Conservation (phyloP, 2,797 vertebrate species). For the Crypturellus tataupa region DNA sequence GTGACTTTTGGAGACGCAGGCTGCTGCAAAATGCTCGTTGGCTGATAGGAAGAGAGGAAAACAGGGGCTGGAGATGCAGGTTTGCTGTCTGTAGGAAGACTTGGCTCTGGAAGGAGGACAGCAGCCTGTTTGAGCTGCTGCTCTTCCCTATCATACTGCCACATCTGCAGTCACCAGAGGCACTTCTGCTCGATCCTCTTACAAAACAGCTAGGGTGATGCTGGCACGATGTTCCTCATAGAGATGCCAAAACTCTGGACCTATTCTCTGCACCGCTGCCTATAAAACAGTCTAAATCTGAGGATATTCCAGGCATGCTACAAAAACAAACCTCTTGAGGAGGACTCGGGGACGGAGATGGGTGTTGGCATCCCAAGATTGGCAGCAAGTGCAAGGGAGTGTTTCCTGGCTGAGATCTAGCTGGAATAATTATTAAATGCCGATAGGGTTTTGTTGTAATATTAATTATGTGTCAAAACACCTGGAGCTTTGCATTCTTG, state of each 20-base stretch:
- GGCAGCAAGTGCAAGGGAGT: conserved; percentile 35
- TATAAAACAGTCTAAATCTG: not conserved
- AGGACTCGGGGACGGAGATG: not conserved
- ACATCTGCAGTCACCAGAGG: not conserved
- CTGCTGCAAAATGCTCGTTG: not conserved
- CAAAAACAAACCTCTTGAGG: conserved; percentile 22
- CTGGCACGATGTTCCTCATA: conserved; percentile 9
- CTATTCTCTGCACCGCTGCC: conserved; percentile 6
- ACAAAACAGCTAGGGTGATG: not conserved
- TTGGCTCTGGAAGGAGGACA: not conserved
- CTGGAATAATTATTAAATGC: conserved; percentile 32
- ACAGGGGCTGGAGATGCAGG: not conserved
- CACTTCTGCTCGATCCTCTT: not conserved
- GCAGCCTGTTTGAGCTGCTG: not conserved
- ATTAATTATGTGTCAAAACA: conserved; percentile 32
- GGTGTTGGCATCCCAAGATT: not conserved
- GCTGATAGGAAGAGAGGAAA: not conserved
- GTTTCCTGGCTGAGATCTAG: conserved; percentile 34
- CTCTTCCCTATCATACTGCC: not conserved
- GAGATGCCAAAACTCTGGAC: not conserved
- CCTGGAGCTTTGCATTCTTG: conserved; percentile 32
- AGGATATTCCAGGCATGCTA: not conserved
- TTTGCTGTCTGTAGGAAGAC: not conserved
- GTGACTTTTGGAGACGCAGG: not conserved
- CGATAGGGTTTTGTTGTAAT: conserved; percentile 35